Base-by-base conservation (phyloP, 2,797 vertebrate genomes). In the Enteromius mattozi region DNA sequence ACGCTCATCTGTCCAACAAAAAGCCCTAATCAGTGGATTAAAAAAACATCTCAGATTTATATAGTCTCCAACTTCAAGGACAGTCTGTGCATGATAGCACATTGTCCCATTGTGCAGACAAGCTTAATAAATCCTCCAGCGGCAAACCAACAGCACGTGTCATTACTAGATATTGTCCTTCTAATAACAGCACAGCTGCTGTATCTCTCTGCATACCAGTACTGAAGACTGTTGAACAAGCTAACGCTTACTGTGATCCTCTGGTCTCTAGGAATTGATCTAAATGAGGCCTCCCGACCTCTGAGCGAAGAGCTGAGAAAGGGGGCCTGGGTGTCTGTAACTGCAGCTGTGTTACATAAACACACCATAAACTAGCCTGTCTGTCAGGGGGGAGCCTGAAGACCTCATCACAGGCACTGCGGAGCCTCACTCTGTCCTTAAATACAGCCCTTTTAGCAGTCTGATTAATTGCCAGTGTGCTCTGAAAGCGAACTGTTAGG, bases 341-440 rank as follows among this genome's bases (percentile, higher is more conserved):
- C 49, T 0, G 33, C 63, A 83, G 74, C 40, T 79, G 65, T 37
- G 74, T 76, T 80, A 83, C 68, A 85, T 81, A 77, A 88, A 83
- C 86, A 76, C 27, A 61, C 42, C 80, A 78, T 80, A 85, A 85
- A 81, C 54, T 56, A 47, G 51, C 30, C 51, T 77, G 21, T 70
- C 54, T 76, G 59, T 76, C 75, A 72, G 9, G 9, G 59, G 12
- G 35, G 80, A 71, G 54, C 59, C 59, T 54, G 30, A 76, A 76
- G 42, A 61, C 45, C 45, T 65, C 59, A 65, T 75, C 80, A 61
- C 42, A 63, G 14, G 30, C 42, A 82, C 56, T 35, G 16, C 12
- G 19, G 40, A 82, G 68, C 80, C 30, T 82, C 14, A 47, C 56
- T 56, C 9, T 13, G n/a, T 76, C 47, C 35, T 37, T 83, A 77